Percentiles rank a stretch among this genome's conserved stretches.
Evolutionary conservation across 2,888 invertebrate genomes (phyloP).

Genomic region (Hylaea fasciaria): DNA sequence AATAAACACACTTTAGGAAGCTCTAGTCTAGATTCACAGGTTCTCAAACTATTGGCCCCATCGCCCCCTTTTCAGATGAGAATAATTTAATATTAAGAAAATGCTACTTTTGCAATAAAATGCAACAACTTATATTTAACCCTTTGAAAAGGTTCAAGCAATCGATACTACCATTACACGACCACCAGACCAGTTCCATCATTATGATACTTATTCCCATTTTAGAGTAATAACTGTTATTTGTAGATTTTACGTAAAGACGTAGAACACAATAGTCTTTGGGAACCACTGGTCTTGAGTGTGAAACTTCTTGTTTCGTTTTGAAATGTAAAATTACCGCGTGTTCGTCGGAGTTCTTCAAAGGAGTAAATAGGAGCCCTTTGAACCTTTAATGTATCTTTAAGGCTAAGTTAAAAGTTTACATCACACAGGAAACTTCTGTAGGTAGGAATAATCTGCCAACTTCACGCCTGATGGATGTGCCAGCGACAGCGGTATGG

Average conservation of each 20-base stretch:
- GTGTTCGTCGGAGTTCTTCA: constrained; percentile 24
- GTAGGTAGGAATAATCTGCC: too few relatives aligned
- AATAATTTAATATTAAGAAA: too few relatives aligned
- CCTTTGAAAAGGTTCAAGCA: too few relatives aligned
- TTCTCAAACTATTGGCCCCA: neutral
- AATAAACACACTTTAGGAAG: constrained; percentile 10
- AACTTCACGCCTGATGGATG: too few relatives aligned
- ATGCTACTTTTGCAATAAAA: too few relatives aligned
- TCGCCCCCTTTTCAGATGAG: neutral
- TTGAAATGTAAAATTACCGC: constrained; percentile 26
- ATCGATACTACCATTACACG: too few relatives aligned
- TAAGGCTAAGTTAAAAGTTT: constrained; percentile 9
- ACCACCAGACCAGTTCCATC: neutral
- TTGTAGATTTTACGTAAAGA: too few relatives aligned
- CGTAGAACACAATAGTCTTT: neutral
- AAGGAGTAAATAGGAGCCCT: constrained; percentile 21
- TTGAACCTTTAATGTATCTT: constrained; percentile 25
- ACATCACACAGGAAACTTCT: constrained; percentile 2
- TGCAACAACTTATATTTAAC: too few relatives aligned
- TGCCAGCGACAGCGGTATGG: too few relatives aligned
- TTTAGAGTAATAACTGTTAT: too few relatives aligned
- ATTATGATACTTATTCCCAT: too few relatives aligned
- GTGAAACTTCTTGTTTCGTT: constrained; percentile 30
- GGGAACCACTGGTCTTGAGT: constrained; percentile 17
- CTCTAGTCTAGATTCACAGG: constrained; percentile 9